These are phyloP conservation scores for Rhogogaster chlorosoma DNA, from an alignment of 2,888 invertebrate species.

Conservation along the genomic window DNA sequence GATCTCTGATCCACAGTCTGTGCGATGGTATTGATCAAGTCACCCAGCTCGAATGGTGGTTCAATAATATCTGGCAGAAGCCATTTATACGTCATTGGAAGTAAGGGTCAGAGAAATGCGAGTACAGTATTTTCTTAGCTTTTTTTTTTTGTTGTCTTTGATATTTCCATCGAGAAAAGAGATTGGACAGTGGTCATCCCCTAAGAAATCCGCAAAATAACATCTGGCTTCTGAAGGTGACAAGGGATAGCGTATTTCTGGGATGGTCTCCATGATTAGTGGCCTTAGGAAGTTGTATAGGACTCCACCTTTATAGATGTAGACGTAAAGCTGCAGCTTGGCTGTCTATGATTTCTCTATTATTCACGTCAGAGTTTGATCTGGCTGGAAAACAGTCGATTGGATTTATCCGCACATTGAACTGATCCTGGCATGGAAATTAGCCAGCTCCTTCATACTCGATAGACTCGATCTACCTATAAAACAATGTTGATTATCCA, in stretches of 20 bases:
- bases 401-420: conserved; percentile 11
- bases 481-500: conserved; percentile 34
- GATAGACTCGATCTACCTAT: conserved; percentile 6
- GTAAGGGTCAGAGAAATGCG: conserved; percentile 22
- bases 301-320: background rate
- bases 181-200: background rate
- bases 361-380: background rate
- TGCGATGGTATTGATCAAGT: conserved; percentile 32
- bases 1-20: conserved; percentile 20
- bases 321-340: background rate
- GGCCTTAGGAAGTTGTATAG: conserved; percentile 20
- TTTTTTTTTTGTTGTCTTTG: background rate
- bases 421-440: background rate
- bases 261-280: conserved; percentile 1
- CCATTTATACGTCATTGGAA: conserved; percentile 36
- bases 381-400: conserved; percentile 27
- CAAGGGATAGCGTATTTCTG: background rate
- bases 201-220: background rate
- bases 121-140: background rate
- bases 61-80: conserved; percentile 26
- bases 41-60: background rate
- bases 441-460: background rate
- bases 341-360: conserved; percentile 12
- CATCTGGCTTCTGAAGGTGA: conserved; percentile 7
- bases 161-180: conserved; percentile 3